Conservation (phyloP, 1,140 invertebrate species). For the Aphidius gifuensis region DNA sequence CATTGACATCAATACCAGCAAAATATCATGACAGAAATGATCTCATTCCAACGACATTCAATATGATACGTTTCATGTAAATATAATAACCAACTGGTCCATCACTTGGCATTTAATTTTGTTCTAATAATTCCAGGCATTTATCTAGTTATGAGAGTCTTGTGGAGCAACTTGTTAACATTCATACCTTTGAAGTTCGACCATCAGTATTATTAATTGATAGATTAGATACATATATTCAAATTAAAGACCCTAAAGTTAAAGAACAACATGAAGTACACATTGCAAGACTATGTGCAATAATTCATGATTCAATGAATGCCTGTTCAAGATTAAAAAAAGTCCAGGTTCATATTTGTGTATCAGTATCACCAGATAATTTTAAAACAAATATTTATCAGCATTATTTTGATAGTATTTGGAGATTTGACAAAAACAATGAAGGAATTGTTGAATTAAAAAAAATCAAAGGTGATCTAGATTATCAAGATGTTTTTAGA, state of each 20-base stretch:
- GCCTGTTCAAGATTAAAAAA: slow-evolving; percentile 34
- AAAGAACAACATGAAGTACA: slow-evolving; percentile 27
- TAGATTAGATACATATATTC: slow-evolving; percentile 40
- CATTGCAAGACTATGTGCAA: slow-evolving; percentile 35
- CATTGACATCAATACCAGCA: slow-evolving; percentile 38
- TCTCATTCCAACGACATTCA: slow-evolving; percentile 35
- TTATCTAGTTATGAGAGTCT: slow-evolving; percentile 39
- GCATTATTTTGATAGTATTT: slow-evolving; percentile 41
- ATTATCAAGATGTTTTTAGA: neutral
- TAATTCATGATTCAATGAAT: slow-evolving; percentile 39
- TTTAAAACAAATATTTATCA: slow-evolving; percentile 23
- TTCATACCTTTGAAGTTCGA: slow-evolving; percentile 36
- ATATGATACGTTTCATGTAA: slow-evolving; percentile 49
- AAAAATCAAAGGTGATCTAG: neutral
- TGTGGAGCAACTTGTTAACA: slow-evolving; percentile 33
- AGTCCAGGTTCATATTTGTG: slow-evolving; percentile 28
- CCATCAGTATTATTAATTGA: slow-evolving; percentile 45
- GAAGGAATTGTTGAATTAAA: neutral
- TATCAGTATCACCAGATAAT: slow-evolving; percentile 18
- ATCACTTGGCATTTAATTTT: neutral
- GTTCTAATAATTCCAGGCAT: slow-evolving; percentile 34
- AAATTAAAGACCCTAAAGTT: slow-evolving; percentile 6
- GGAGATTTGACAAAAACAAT: slow-evolving; percentile 23
- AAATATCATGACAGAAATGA: slow-evolving; percentile 42
- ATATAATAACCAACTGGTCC: slow-evolving; percentile 14